Evolutionary conservation across 2,888 invertebrate genomes (phyloP), one percentile per base, ranked within the genome.

Genomic region (Neoascia interrupta): DNA sequence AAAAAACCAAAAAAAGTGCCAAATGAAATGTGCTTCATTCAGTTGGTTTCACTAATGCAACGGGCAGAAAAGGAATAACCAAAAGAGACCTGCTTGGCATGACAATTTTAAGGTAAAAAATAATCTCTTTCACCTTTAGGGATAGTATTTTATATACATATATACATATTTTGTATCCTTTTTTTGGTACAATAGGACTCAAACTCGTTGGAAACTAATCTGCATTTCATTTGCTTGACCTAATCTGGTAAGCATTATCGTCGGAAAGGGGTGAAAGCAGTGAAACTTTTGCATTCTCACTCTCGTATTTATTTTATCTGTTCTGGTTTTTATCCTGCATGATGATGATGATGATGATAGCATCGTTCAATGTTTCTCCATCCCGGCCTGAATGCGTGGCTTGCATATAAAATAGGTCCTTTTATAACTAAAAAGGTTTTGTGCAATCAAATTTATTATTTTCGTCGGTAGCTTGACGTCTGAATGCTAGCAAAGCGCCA

Each of bases 201-300:
- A 75, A 69, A 75, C 68, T 69, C 74, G 68, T 75, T 79, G 73
- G 56, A 73, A 79, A 79, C 79, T 79, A 79, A 79, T 79, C 79
- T 79, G 66, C 79, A 79, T 79, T 79, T 79, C 79, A 79, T 79
- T 79, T 79, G 79, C 79, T 73, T 79, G 79, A 73, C 79, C 79
- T 73, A 79, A 79, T 79, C 79, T 79, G 79, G 73, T 60, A 66
- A 73, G 51, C 54, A 68, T 73, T 63, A 43, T 37, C 10, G 1
- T 21, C 11, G 45, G 54, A 49, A 53, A 43, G 54, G 66, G 37
- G 28, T 45, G 36, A n/a, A n/a, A n/a, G n/a, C n/a, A n/a, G 16
- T 43, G 41, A 36, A 73, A 61, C 34, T 69, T 69, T 61, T 69
- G 16, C 36, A 66, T 47, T 21, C 51, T 54, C n/a, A n/a, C 49